Evolutionary conservation across 1,140 invertebrate species (phyloP), one percentile per base, ranked within the genome.

Genomic region (Plutomurus gul): DNA sequence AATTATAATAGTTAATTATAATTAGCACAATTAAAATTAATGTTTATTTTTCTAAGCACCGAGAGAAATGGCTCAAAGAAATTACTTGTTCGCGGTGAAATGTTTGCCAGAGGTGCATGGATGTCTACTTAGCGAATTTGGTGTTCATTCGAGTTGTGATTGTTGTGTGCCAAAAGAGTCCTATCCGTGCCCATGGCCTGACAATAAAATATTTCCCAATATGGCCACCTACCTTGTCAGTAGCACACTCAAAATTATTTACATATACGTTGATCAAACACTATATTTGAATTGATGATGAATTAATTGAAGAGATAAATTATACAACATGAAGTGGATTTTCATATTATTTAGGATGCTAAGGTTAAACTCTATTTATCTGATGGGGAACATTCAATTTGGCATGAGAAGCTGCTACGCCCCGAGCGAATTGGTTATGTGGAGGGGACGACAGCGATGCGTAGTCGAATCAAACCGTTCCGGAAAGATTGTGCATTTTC

Each of bases 41-140:
- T 43, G 39, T 13, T 8, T 43, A n/a, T 43, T n/a, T 0, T 65
- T 30, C 5, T 65, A n/a, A 65, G 56, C 56, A 3, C 56, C 56
- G 5, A 65, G 56, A 30, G 56, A 65, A 65, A 65, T 65, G 56
- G 56, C 56, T 33, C 56, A 65, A n/a, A 36, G 56, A n/a, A 65
- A 65, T 30, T 65, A 33, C 18, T 30, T 65, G 56, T 65, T 65
- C 16, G 36, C 27, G n/a, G n/a, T n/a, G 13, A 36, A 65, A 36
- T 16, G 25, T 27, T 30, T 65, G 16, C 56, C 56, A 6, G 25
- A 18, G 18, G 27, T 65, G 1, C 56, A 65, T 65, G 27, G 36
- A 33, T 33, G 27, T 16, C 36, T 65, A n/a, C 56, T 33, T 7
- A 27, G 30, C 20, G 30, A 65, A 65, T 65, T 65, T 27, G n/a